Conservation (phyloP, 2,113 vertebrate genomes). For the Antechinus stuartii region DNA sequence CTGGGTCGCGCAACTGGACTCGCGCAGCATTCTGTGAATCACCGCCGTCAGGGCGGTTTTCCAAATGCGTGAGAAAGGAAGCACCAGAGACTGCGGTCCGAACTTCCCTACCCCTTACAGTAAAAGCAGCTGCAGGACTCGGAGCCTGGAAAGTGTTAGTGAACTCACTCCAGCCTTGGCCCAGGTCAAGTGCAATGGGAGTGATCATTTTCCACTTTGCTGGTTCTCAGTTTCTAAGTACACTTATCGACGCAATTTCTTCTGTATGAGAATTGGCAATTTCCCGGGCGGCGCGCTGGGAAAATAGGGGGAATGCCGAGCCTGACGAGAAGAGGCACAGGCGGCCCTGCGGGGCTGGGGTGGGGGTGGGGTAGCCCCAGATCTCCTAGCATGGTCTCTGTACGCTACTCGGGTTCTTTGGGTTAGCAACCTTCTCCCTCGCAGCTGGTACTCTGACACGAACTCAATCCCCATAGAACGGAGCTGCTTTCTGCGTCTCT, state of each 20-base stretch:
- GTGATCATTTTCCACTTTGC: neutral
- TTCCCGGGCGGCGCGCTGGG: neutral
- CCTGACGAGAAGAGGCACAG: neutral
- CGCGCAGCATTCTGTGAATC: neutral
- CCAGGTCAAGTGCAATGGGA: neutral
- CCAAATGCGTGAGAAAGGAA: neutral
- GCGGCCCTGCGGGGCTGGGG: neutral
- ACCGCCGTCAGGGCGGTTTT: neutral
- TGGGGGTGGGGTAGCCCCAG: neutral
- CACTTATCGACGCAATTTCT: neutral
- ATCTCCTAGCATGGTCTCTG: neutral
- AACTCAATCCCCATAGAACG: neutral
- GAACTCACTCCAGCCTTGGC: neutral
- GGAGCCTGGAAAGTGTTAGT: neutral
- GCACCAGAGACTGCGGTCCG: neutral
- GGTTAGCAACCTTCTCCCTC: neutral
- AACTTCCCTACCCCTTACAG: neutral
- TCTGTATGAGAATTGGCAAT: neutral
- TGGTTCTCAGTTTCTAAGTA: constrained; percentile 34
- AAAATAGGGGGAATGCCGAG: neutral
- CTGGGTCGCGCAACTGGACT: neutral
- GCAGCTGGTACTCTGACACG: neutral
- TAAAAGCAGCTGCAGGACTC: neutral
- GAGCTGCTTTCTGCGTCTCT: neutral
- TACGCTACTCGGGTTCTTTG: neutral